Base-by-base conservation (phyloP, 1,140 invertebrate genomes). In the Melipona quadrifasciata region DNA sequence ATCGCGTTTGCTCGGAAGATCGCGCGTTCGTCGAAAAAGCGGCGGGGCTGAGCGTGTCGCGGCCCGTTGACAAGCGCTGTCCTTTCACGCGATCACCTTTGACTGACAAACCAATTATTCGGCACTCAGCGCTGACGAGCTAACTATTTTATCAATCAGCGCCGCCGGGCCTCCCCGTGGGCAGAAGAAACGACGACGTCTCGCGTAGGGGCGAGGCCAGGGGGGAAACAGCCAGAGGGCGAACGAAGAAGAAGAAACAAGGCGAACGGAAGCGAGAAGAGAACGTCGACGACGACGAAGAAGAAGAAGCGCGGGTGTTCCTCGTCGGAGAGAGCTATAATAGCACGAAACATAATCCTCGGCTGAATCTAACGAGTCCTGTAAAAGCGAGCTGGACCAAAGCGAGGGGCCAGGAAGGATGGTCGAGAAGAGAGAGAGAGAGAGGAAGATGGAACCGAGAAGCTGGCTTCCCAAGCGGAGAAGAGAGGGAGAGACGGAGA, bases 291-390 rank as follows among this genome's bases (percentile, higher is more conserved):
- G 39, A 39, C 39, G 39, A 39, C 39, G 39, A 24, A 24, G 21
- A 24, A 71, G 24, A 57, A 70, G 71, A 82, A 71, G 72, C 57
- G 57, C 72, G 73, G 84, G 65, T 82, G 79, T 74, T 85, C 55
- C 61, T 39, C 78, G 55, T 53, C n/a, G 68, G 14, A 55, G 74
- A 34, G 76, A 82, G 83, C 83, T 89, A 91, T 93, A 92, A 92
- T 91, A 91, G 89, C 86, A 90, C 88, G 91, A 91, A 92, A 91
- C 83, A 90, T 90, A 93, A 92, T 93, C 91, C 88, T 65, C 76
- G 87, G 89, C 86, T 91, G 85, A 92, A 88, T 92, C 91, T 91
- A 92, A 92, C 90, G 91, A 92, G 88, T 91, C 86, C 87, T 82
- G 84, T 84, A 83, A 71, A 72, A 80, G 87, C 82, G 68, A 78